Evolutionary conservation across 1,140 invertebrate genomes (phyloP).

Genomic region (Chlorops oryzae): DNA sequence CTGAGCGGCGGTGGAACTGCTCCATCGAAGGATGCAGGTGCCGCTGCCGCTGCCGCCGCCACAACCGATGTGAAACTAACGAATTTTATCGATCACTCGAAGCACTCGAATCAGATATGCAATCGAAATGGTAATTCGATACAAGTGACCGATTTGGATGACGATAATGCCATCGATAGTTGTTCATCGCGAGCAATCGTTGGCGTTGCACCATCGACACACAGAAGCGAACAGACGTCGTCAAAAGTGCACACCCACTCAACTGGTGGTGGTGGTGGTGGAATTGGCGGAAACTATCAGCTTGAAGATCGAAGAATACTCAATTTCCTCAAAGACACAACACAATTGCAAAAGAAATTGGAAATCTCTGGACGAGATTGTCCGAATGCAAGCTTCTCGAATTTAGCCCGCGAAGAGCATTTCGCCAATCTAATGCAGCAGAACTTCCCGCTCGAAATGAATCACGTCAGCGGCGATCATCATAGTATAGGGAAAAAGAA

Average conservation of each 20-base stretch:
- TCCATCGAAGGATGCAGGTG: background rate
- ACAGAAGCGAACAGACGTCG: background rate
- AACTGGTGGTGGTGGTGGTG: too few relatives aligned
- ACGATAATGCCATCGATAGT: constrained; percentile 21
- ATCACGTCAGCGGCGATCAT: constrained; percentile 15
- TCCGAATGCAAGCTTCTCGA: constrained; percentile 45
- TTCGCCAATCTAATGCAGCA: constrained; percentile 47
- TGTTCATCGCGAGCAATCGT: constrained; percentile 35
- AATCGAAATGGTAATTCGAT: constrained; percentile 36
- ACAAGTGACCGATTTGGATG: constrained; percentile 39
- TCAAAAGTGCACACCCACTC: too few relatives aligned
- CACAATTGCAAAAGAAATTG: constrained; percentile 44
- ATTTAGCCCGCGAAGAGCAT: constrained; percentile 43
- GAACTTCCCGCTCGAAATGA: constrained; percentile 32
- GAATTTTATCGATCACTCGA: constrained; percentile 29
- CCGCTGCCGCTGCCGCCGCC: background rate
- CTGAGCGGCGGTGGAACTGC: constrained; percentile 12
- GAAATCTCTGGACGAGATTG: constrained; percentile 42
- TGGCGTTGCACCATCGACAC: too few relatives aligned
- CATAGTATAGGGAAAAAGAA: constrained; percentile 6
- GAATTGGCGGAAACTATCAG: too few relatives aligned
- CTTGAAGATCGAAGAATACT: constrained; percentile 45
- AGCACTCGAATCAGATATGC: constrained; percentile 28
- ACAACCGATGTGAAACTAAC: constrained; percentile 29
- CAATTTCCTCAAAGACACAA: constrained; percentile 46